phyloP scores from a whole-genome alignment of 2,888 invertebrate genomes.

The Rhabditoides inermis region DNA sequence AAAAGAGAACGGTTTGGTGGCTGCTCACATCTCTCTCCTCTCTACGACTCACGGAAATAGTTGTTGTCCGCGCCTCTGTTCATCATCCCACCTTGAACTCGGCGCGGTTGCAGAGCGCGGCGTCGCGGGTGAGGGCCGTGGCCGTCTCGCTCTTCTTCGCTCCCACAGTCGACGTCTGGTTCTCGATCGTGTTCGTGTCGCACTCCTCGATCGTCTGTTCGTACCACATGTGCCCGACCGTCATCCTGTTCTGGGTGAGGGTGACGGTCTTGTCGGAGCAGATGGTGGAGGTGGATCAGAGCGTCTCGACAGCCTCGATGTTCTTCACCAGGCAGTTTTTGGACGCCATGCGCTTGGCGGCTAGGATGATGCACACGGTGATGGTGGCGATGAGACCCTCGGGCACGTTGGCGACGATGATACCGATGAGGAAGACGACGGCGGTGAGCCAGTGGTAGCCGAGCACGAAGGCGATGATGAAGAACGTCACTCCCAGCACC shows the following conservation, averaged over 20 bases:
- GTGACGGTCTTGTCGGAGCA: constrained; percentile 75
- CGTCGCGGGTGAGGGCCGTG: constrained; percentile 75
- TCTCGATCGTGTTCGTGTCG: constrained; percentile 96
- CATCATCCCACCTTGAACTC: too few species aligned
- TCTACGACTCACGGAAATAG: too few species aligned
- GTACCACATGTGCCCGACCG: constrained; percentile 75
- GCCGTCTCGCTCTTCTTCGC: constrained; percentile 19
- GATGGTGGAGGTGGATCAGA: constrained; percentile 75
- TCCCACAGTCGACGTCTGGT: constrained; percentile 66
- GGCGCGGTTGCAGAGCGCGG: constrained; percentile 91
- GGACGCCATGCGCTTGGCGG: constrained; percentile 97
- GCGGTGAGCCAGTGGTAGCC: constrained; percentile 93
- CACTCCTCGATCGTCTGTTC: constrained; percentile 97
- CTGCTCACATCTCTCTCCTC: too few species aligned
- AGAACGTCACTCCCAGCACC: constrained; percentile 75
- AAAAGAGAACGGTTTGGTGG: too few species aligned
- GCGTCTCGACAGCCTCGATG: constrained; percentile 70
- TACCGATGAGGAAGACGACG: constrained; percentile 93
- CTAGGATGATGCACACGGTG: constrained; percentile 92
- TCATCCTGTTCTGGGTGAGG: constrained; percentile 97
- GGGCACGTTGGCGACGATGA: constrained; percentile 98
- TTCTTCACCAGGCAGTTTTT: constrained; percentile 75
- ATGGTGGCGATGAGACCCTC: constrained; percentile 94
- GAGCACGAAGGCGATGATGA: constrained; percentile 88
- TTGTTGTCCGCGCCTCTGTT: too few species aligned